Conservation (phyloP, 2,888 invertebrate genomes). For the Nomada fucata region DNA sequence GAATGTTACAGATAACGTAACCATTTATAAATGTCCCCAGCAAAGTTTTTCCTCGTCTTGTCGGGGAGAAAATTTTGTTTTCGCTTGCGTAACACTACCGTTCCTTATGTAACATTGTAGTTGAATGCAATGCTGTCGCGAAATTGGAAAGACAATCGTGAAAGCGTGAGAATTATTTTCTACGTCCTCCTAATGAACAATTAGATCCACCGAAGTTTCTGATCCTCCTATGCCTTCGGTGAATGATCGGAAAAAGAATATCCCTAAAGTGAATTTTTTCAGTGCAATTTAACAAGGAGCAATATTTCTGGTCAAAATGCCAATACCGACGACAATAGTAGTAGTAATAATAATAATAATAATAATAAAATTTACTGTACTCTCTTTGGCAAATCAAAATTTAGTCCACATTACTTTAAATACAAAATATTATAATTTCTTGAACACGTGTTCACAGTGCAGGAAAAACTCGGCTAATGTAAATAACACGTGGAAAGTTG, state of each 20-base stretch:
- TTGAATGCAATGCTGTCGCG: conserved; percentile 20
- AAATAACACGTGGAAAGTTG: neutral
- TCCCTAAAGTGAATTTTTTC: no score
- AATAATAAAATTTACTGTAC: no score
- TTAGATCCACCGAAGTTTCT: conserved; percentile 13
- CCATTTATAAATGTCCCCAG: conserved; percentile 24
- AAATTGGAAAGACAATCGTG: conserved; percentile 47
- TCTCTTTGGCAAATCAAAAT: no score
- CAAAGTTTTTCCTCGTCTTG: neutral
- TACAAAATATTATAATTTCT: neutral
- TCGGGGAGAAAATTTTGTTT: conserved; percentile 42
- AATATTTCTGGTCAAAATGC: neutral
- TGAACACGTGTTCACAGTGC: neutral
- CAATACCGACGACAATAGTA: no score
- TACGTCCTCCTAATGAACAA: conserved; percentile 29
- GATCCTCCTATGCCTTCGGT: no score
- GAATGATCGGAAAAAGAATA: no score
- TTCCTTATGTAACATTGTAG: conserved; percentile 24
- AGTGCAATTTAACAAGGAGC: neutral
- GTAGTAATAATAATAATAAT: no score
- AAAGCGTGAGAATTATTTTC: conserved; percentile 53
- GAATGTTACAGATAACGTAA: neutral
- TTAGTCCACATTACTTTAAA: no score
- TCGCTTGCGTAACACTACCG: conserved; percentile 24
- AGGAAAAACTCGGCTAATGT: neutral